Conservation (phyloP, 2,797 vertebrate species). For the Tragelaphus oryx region DNA sequence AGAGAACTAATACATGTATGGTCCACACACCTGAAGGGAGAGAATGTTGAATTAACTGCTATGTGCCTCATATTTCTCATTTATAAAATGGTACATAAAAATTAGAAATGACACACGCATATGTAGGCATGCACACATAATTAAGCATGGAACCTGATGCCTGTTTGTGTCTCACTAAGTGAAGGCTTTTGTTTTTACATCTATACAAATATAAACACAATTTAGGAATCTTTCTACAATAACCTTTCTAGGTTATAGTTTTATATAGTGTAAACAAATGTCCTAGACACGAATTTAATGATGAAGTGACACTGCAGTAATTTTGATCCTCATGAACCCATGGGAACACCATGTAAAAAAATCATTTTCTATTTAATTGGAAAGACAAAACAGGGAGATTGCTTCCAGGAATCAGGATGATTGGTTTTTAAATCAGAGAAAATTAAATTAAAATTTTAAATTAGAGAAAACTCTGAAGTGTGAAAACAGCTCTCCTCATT, state of each 20-base stretch:
- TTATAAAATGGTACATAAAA: neutral
- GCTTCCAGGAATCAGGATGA: neutral
- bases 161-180: neutral
- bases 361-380: conserved; percentile 7
- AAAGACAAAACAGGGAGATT: neutral
- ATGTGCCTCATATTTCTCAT: neutral
- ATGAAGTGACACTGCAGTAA: neutral
- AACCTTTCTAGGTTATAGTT: neutral
- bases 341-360: neutral
- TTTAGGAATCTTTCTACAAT: neutral
- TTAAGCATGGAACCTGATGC: neutral
- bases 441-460: neutral
- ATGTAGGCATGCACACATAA: neutral
- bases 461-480: conserved; percentile 15
- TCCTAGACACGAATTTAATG: neutral
- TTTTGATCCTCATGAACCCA: neutral
- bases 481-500: conserved; percentile 40
- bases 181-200: neutral
- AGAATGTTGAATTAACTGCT: neutral
- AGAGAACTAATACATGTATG: neutral
- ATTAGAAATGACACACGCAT: neutral
- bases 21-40: neutral
- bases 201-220: neutral
- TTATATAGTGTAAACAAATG: neutral
- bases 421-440: neutral